A percentile compares a stretch with the other conserved stretches of the same genome.
Conservation (phyloP, 2,797 vertebrate species). For the Hyperoplus lanceolatus region DNA sequence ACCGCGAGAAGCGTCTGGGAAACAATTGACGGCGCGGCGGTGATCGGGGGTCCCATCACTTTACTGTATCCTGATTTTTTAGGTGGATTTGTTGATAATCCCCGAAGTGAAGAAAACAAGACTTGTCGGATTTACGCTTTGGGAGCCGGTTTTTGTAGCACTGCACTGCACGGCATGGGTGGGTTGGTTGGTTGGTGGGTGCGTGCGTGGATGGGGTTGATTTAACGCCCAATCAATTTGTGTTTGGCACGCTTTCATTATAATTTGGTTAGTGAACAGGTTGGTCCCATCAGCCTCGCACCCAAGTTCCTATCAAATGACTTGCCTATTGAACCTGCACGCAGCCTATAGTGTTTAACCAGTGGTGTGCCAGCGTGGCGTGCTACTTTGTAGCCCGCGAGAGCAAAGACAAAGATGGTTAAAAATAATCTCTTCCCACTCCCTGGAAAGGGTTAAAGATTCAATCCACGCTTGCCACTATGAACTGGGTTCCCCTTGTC, state of each 20-base stretch:
- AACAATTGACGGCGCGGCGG: conserved; percentile 34
- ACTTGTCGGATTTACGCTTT: conserved; percentile 43
- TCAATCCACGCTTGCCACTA: conserved; percentile 62
- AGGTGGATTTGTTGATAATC: conserved; percentile 16
- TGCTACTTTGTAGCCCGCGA: conserved; percentile 33
- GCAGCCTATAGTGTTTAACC: conserved; percentile 43
- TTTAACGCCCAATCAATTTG: conserved; percentile 51
- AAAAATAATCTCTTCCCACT: conserved; percentile 23
- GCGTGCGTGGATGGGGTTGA: too few relatives aligned
- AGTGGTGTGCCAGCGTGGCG: conserved; percentile 32
- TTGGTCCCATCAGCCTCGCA: conserved; percentile 65
- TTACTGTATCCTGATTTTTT: conserved; percentile 24
- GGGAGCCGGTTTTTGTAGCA: conserved; percentile 15
- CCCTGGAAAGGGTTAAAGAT: conserved; percentile 69
- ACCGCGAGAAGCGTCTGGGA: conserved; percentile 27
- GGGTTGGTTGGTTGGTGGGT: too few relatives aligned
- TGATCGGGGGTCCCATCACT: conserved; percentile 52
- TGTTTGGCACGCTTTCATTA: conserved; percentile 36
- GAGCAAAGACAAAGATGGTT: conserved; percentile 42
- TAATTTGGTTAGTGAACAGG: conserved; percentile 64
- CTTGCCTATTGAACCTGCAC: conserved; percentile 62
- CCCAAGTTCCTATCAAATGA: conserved; percentile 61
- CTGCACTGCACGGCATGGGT: conserved; percentile 22
- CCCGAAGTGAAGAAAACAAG: conserved; percentile 53
- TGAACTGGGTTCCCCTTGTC: conserved; percentile 76